Conservation (phyloP, 2,888 invertebrate species). For the Capitulum mitella region DNA sequence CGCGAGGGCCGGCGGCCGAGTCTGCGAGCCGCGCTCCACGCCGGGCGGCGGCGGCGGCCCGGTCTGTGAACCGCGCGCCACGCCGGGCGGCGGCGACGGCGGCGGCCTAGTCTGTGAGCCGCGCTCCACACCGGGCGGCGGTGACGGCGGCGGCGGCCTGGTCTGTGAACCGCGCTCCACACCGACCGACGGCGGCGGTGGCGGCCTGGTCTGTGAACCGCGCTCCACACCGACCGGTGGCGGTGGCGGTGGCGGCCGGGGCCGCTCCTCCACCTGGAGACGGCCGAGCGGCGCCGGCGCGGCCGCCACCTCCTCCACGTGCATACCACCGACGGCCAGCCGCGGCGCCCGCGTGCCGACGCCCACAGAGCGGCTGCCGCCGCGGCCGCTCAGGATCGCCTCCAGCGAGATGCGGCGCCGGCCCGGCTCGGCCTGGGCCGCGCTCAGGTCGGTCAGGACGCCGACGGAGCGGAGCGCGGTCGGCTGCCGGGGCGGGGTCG, state of each 20-base stretch:
- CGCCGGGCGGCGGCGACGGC: neutral
- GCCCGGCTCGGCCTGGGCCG: neutral
- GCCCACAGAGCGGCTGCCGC: neutral
- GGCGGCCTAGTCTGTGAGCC: neutral
- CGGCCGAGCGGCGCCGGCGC: neutral
- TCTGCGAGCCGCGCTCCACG: neutral
- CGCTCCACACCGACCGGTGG: neutral
- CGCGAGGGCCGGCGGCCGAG: neutral
- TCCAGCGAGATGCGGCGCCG: constrained; percentile 5
- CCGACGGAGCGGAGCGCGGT: neutral
- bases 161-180: neutral
- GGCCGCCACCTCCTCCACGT: neutral
- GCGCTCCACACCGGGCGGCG: neutral
- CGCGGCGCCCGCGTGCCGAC: neutral
- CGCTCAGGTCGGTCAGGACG: neutral
- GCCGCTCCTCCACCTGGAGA: neutral
- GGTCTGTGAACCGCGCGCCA: neutral
- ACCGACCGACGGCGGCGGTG: neutral
- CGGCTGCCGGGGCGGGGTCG: neutral
- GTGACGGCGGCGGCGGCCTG: neutral
- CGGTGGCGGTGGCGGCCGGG: neutral
- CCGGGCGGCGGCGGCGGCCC: neutral
- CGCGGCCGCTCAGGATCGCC: neutral
- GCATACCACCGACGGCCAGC: neutral
- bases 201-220: neutral